These are phyloP conservation scores for human DNA, from an alignment of 2,113 vertebrate genomes.

Conservation along the genomic window DNA sequence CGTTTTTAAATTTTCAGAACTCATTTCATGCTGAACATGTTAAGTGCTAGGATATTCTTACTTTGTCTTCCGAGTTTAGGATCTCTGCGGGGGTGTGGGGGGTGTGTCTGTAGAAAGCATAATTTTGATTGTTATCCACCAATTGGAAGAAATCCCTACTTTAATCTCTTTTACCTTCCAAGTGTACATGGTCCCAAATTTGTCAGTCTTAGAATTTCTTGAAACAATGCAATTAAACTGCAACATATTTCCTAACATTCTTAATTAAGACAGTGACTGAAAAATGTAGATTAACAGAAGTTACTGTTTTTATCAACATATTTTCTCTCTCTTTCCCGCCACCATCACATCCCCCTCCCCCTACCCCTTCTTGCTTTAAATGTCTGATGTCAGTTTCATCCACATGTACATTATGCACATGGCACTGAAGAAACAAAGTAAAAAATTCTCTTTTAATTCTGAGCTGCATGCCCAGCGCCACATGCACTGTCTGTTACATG, in stretches of 20 bases:
- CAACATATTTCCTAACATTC: conserved; percentile 79
- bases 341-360: conserved; percentile 46
- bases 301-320: conserved; percentile 84
- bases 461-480: conserved; percentile 82
- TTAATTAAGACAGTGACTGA: conserved; percentile 84
- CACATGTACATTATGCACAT: conserved; percentile 85
- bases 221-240: conserved; percentile 84
- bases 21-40: background rate
- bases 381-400: conserved; percentile 84
- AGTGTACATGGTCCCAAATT: conserved; percentile 39
- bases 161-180: conserved; percentile 11
- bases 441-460: conserved; percentile 82
- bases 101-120: background rate
- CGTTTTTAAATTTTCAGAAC: background rate
- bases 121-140: conserved; percentile 1
- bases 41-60: background rate
- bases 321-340: conserved; percentile 71
- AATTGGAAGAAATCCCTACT: conserved; percentile 36
- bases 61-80: conserved; percentile 33
- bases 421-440: conserved; percentile 82
- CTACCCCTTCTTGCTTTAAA: conserved; percentile 73
- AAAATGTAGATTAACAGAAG: conserved; percentile 86
- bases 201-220: conserved; percentile 74
- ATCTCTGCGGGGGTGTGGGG: background rate
- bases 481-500: conserved; percentile 88